Base-by-base conservation (phyloP, 2,888 invertebrate species). In the Drosophila lutescens region DNA sequence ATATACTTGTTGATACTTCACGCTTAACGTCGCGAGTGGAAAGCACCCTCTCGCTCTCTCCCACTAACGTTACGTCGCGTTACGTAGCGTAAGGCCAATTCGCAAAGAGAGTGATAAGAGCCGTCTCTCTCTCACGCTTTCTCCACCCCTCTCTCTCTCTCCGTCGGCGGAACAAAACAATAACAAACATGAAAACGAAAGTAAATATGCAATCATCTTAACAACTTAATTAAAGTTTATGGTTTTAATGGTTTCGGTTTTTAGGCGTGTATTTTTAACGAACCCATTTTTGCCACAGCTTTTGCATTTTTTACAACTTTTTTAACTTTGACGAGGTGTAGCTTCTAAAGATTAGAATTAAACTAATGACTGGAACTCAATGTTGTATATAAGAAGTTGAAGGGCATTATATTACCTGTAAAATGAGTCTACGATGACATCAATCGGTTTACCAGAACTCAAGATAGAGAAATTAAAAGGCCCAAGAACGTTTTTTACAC, bases 131-230 rank as follows among this genome's bases (percentile, higher is more conserved):
- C 65, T 26, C 44, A 10, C 32, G 5, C 40, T 38, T 41, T 59
- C 20, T 20, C 36, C 2, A 8, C 9, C 17, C 26, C 12, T 5
- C 12, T 51, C 46, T 17, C 1, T 2, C 12, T 5, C 7, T n/a
- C n/a, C n/a, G 26, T 40, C 30, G 32, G n/a, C 36, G 50, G 44
- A n/a, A 51, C 60, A 43, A 43, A 58, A 65, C 50, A 68, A 65
- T 40, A 66, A 49, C 51, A 85, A 69, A 51, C 46, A 84, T 88
- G 83, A 84, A 88, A 84, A 78, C 87, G 66, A 88, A 84, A 84
- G 88, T 84, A 84, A 84, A 83, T 83, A 84, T 76, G 23, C 55
- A 46, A 65, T 57, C 20, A 76, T 46, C 15, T 58, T 41, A 77
- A 59, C 20, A 58, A 57, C 40, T 56, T 49, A 50, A 60, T 47